Percentiles rank a stretch among this genome's conserved stretches.
Conservation (phyloP, 2,888 invertebrate genomes). For the Iphiclides podalirius region DNA sequence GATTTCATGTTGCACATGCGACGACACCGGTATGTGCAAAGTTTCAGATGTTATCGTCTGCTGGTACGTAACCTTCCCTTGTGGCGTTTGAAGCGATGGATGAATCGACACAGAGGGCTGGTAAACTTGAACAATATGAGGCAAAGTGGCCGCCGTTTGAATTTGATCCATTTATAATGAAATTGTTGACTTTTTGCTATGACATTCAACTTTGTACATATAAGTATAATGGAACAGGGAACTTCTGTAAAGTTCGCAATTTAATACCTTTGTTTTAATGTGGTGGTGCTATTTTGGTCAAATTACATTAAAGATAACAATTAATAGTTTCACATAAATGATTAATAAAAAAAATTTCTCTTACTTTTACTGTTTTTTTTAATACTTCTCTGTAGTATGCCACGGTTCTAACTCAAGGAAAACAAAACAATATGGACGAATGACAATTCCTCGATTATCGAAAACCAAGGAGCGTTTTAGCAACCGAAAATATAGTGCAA, state of each 20-base stretch:
- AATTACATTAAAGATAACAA: no score
- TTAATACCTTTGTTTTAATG: no score
- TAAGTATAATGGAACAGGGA: no score
- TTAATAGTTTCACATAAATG: neutral
- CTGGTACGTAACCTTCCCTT: conserved; percentile 59
- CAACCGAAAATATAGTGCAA: no score
- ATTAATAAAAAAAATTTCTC: neutral
- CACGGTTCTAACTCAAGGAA: conserved; percentile 45
- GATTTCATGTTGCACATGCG: conserved; percentile 43
- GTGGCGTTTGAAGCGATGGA: conserved; percentile 48
- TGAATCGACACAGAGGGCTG: conserved; percentile 56
- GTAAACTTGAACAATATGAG: conserved; percentile 64
- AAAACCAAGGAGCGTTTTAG: no score
- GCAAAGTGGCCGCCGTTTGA: conserved; percentile 48
- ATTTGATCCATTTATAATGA: conserved; percentile 56
- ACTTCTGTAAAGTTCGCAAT: no score
- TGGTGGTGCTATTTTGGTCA: no score
- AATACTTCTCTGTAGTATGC: conserved; percentile 39
- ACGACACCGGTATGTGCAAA: conserved; percentile 50
- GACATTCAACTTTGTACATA: neutral
- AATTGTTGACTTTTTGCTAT: neutral
- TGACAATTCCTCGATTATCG: no score
- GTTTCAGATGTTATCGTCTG: conserved; percentile 56
- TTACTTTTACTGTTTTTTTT: no score
- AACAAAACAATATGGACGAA: conserved; percentile 36